phyloP scores from a whole-genome alignment of 2,113 vertebrate species.

The Pangasianodon gigas region DNA sequence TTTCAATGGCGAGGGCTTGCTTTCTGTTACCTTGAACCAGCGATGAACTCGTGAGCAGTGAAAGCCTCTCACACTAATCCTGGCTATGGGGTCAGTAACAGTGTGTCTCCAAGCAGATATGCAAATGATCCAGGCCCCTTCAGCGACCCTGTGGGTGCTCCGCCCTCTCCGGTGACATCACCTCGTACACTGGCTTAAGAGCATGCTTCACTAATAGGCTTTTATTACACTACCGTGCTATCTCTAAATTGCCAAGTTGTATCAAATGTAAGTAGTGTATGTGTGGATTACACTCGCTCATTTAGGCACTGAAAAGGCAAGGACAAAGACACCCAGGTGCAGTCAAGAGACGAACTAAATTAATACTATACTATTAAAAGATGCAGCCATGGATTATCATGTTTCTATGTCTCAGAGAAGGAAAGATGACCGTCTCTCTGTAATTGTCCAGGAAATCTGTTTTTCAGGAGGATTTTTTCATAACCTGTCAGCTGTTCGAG shows the following conservation, averaged over 20 bases:
- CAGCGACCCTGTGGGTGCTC: slow-evolving; percentile 46
- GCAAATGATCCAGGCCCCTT: slow-evolving; percentile 66
- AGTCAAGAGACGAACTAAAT: slow-evolving; percentile 44
- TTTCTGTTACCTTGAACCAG: slow-evolving; percentile 71
- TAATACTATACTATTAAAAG: slow-evolving; percentile 44
- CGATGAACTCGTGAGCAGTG: slow-evolving; percentile 66
- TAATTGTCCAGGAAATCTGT: slow-evolving; percentile 8
- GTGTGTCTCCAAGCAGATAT: slow-evolving; percentile 74
- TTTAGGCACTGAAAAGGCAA: slow-evolving; percentile 21
- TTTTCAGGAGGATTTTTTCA: slow-evolving; percentile 28
- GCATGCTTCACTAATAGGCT: slow-evolving; percentile 51
- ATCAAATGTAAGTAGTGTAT: slow-evolving; percentile 50
- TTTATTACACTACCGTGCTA: slow-evolving; percentile 49
- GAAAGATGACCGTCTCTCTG: slow-evolving; percentile 31
- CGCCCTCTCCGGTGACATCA: slow-evolving; percentile 68
- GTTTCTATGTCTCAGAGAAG: slow-evolving; percentile 28
- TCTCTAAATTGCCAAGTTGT: slow-evolving; percentile 46
- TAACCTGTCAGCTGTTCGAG: slow-evolving; percentile 16
- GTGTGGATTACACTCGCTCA: slow-evolving; percentile 38
- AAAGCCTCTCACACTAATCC: slow-evolving; percentile 71
- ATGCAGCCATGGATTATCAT: slow-evolving; percentile 36
- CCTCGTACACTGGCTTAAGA: slow-evolving; percentile 45
- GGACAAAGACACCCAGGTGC: slow-evolving; percentile 36
- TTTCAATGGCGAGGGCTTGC: slow-evolving; percentile 73
- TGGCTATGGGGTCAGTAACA: slow-evolving; percentile 67